Evolutionary conservation across 1,140 invertebrate species (phyloP).

Genomic region (Neotoxoptera formosana): DNA sequence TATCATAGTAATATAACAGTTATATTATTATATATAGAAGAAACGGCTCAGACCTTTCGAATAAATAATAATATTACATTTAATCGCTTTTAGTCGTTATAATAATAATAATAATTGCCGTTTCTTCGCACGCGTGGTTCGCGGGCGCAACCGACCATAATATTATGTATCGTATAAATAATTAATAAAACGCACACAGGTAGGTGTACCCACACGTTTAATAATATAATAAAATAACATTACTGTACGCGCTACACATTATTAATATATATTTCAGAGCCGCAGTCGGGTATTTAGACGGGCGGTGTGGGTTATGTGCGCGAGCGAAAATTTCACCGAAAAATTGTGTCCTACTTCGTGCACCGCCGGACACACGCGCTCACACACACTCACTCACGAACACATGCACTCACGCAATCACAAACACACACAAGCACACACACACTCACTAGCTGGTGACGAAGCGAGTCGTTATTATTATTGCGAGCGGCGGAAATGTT

Average conservation of each 20-base stretch:
- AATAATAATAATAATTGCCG: not conserved
- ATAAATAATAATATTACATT: not conserved
- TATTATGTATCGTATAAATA: not conserved
- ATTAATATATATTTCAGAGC: not conserved
- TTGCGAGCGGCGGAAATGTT: not conserved
- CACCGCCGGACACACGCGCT: not conserved
- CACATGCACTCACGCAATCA: not conserved
- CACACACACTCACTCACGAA: not conserved
- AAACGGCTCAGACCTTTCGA: not conserved
- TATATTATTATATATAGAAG: not conserved
- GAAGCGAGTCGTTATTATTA: too few relatives aligned
- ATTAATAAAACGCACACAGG: not conserved
- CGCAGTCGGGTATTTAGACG: not conserved
- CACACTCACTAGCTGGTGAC: not conserved
- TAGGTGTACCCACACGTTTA: not conserved
- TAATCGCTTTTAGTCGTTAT: not conserved
- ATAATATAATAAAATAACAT: not conserved
- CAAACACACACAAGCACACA: not conserved
- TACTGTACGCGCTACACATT: not conserved
- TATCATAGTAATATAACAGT: not conserved
- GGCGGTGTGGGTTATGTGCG: not conserved
- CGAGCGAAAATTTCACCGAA: not conserved
- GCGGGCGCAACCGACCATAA: not conserved
- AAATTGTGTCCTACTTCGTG: slow-evolving; percentile 24
- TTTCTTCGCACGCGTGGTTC: not conserved